A percentile compares a stretch with the other conserved stretches of the same genome.
These are phyloP conservation scores for Clavelina lepadiformis DNA, from an alignment of 23 tunicate species.

Conservation along the genomic window DNA sequence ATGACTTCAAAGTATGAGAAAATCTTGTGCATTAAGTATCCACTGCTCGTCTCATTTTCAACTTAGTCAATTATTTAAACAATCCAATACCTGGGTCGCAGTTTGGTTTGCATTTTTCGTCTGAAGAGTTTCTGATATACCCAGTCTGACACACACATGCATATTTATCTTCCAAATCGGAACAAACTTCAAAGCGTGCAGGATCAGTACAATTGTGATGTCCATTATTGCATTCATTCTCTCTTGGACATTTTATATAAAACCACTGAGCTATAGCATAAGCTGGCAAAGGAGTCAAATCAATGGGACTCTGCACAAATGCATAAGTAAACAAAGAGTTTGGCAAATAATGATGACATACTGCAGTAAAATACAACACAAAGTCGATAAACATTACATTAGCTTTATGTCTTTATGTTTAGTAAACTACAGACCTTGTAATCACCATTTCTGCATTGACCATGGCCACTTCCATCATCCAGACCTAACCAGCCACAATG, in stretches of 20 bases:
- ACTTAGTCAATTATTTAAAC: not conserved
- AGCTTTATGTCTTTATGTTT: too few relatives aligned
- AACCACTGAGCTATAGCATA: too few relatives aligned
- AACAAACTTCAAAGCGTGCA: slow-evolving; percentile 19
- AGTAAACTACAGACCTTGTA: too few relatives aligned
- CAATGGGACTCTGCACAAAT: too few relatives aligned
- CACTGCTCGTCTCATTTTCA: too few relatives aligned
- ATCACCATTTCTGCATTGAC: slow-evolving; percentile 15
- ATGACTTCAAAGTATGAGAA: too few relatives aligned
- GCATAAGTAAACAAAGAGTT: too few relatives aligned
- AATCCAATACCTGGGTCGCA: slow-evolving; percentile 39
- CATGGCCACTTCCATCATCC: slow-evolving; percentile 25
- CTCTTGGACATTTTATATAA: slow-evolving; percentile 44
- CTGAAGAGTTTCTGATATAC: slow-evolving; percentile 19
- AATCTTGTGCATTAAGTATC: too few relatives aligned
- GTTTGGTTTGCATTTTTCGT: slow-evolving; percentile 30
- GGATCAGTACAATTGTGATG: slow-evolving; percentile 24
- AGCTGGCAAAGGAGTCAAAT: too few relatives aligned
- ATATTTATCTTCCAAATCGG: slow-evolving; percentile 37
- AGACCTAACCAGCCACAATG: slow-evolving; percentile 43
- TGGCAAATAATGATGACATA: too few relatives aligned
- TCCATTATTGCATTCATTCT: slow-evolving; percentile 53
- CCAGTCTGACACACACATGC: slow-evolving; percentile 41
- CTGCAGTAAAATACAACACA: too few relatives aligned
- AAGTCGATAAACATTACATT: too few relatives aligned